A percentile compares a stretch with the other conserved stretches of the same genome.
Conservation (phyloP, 2,113 vertebrate species). For the Centropus unirufus region DNA sequence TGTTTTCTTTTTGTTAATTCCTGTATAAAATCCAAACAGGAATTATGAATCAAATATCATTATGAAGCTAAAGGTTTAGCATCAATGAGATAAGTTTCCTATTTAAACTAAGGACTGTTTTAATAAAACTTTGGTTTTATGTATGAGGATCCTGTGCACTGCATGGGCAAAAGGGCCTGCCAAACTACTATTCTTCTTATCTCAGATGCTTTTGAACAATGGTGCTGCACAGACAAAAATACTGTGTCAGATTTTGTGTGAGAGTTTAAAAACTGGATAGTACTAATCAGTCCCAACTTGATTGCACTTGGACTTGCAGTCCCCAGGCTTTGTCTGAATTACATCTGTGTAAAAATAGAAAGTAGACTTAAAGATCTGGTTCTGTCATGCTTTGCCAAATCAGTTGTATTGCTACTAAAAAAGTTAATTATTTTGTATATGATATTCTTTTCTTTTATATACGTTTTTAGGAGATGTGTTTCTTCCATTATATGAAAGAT, state of each 20-base stretch:
- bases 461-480: neutral
- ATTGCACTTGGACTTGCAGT: too few species aligned
- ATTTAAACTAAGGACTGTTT: neutral
- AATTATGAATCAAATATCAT: neutral
- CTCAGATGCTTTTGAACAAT: neutral
- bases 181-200: rapidly evolving
- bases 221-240: neutral
- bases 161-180: neutral
- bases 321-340: neutral
- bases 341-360: neutral
- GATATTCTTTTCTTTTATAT: neutral
- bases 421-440: neutral
- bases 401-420: neutral
- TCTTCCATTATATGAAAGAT: neutral
- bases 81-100: neutral
- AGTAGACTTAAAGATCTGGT: neutral
- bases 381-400: neutral
- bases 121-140: neutral
- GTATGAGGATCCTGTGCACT: neutral
- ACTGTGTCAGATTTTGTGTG: neutral
- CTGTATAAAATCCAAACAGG: neutral
- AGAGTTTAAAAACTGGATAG: neutral
- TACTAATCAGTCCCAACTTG: neutral
- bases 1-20: neutral
- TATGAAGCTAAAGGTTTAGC: neutral